Conservation (phyloP, 2,113 vertebrate genomes). For the rat (Rattus norvegicus) region DNA sequence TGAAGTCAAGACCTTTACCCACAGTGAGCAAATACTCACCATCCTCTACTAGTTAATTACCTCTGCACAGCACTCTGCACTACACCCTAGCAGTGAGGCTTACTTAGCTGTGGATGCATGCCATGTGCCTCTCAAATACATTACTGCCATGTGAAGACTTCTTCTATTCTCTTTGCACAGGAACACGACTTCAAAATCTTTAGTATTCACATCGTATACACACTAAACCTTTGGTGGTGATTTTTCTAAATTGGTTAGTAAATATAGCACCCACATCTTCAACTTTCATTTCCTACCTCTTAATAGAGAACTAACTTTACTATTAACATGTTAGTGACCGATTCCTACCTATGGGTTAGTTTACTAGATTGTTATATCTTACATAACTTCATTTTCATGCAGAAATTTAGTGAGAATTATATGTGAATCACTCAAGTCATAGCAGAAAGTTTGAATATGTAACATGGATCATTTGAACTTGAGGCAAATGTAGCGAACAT, state of each 20-base stretch:
- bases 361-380: not conserved
- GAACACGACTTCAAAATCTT: not conserved
- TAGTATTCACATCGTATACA: not conserved
- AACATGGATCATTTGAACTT: not conserved
- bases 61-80: not conserved
- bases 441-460: not conserved
- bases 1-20: not conserved
- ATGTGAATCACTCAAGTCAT: not conserved
- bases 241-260: not conserved
- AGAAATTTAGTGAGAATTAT: not conserved
- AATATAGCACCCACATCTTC: not conserved
- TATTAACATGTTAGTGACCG: not conserved
- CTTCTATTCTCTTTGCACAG: not conserved
- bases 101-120: not conserved
- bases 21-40: not conserved
- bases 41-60: not conserved
- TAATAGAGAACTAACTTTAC: not conserved
- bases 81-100: not conserved
- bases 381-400: not conserved
- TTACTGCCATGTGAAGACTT: not conserved
- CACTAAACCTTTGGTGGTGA: not conserved
- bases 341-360: not conserved
- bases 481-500: not conserved
- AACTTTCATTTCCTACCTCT: not conserved
- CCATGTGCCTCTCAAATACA: not conserved